These are phyloP conservation scores for Idaea straminata DNA, from an alignment of 2,888 invertebrate genomes.

Conservation along the genomic window DNA sequence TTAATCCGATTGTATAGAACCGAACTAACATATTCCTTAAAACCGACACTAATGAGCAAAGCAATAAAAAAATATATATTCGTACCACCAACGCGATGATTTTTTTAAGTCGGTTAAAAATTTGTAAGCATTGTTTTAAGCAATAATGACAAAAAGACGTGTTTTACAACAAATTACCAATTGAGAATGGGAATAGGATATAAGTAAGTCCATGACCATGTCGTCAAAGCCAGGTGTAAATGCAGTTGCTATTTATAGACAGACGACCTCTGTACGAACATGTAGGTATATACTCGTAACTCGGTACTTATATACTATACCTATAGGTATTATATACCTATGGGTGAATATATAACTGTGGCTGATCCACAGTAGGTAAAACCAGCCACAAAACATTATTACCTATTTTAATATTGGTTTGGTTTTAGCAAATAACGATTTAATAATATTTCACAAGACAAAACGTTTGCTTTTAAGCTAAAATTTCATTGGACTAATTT, in stretches of 20 bases:
- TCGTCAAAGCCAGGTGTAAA: conserved; percentile 18
- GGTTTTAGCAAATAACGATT: background rate
- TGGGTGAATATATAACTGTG: conserved; percentile 5
- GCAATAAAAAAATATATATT: too few species aligned
- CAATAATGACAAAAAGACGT: background rate
- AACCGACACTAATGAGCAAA: too few species aligned
- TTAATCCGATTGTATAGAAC: conserved; percentile 50
- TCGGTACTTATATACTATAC: too few species aligned
- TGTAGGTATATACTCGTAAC: background rate
- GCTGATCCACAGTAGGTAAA: too few species aligned
- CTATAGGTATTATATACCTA: too few species aligned
- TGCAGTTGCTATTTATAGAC: conserved; percentile 22
- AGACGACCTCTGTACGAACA: conserved; percentile 12
- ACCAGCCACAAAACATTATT: conserved; percentile 1
- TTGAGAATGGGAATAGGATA: background rate
- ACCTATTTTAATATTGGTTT: background rate
- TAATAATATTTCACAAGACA: background rate
- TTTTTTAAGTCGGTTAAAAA: too few species aligned
- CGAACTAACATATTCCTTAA: background rate
- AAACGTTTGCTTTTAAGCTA: background rate
- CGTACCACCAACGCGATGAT: too few species aligned
- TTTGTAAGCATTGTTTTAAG: background rate
- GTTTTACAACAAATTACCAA: background rate
- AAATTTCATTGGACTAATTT: background rate
- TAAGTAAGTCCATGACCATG: conserved; percentile 3